Evolutionary conservation across 2,113 vertebrate species (phyloP), one percentile per base, ranked within the genome.

Genomic region (Vulpes ferrilata): DNA sequence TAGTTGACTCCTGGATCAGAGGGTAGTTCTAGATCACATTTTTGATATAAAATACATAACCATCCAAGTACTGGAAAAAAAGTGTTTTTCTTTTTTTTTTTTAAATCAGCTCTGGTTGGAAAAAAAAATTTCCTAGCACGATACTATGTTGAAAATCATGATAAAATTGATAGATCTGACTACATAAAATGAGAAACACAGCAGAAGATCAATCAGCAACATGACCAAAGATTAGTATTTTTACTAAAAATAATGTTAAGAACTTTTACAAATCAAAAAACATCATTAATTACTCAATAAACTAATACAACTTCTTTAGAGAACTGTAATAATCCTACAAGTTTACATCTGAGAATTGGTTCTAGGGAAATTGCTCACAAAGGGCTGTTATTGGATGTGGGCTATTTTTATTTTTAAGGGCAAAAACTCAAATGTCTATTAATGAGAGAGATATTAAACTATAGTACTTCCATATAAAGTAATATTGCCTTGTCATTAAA

Each of bases 181-280:
- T 23, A 69, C n/a, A 64, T 73, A 82, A 93, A 93, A 73, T 60
- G 43, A 60, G 79, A 88, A 93, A 79, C 32, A 96, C 80, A 87
- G 32, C 81, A 91, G 85, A 93, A 86, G 7, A 69, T 48, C 3
- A 80, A 69, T 48, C 3, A 80, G 22, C 35, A 97, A 91, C 55
- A 80, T 59, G 16, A 48, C 51, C 55, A 43, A 95, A 82, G 60
- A 87, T 51, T n/a, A 82, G 16, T 81, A 93, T 67, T 22, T 89
- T 92, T 83, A 94, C 22, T 90, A 92, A 94, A 85, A 90, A 19
- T 13, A 12, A 60, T 8, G 30, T 79, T 32, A 17, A 88, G 17
- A 95, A 32, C 16, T 89, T 97, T 38, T 57, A 62, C 35, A 85
- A 80, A 93, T 65, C 59, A 57, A 65, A 38, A 57, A 48, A 38